Evolutionary conservation across 2,888 invertebrate species (phyloP), one percentile per base, ranked within the genome.

Genomic region (Lepidochrysops patricia): DNA sequence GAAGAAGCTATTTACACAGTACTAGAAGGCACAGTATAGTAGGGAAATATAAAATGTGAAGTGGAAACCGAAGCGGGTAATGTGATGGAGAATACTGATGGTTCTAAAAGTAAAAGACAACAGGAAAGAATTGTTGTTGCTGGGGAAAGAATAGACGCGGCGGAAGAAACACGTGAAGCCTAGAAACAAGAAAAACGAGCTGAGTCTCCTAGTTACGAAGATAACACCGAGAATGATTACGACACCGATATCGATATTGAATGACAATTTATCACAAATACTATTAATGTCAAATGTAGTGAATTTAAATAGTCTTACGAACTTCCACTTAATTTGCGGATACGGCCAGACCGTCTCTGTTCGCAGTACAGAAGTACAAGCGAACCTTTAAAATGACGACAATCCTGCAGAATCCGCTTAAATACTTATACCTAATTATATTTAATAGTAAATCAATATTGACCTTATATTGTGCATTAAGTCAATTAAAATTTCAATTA

Each of bases 21-120:
- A 79, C 80, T 85, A 86, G 87, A 88, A 87, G 88, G 86, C 87
- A 88, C 86, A 83, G 82, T 84, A 43, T 43, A 81, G 81, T 83
- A 76, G 79, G 73, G 70, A 75, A 79, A 77, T 69, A 61, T 61
- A 65, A 61, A 61, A 72, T 67, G 68, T 68, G 71, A 73, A 66
- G 35, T 57, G 58, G 54, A 62, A 62, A 60, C 48, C 12, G 29
- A 19, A 50, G n/a, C 19, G 25, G 26, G 32, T 25, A n/a, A 25
- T 49, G 49, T 26, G 19, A 34, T 26, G 12, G 25, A 58, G 12
- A 35, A 27, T 23, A 13, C n/a, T 23, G 32, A 19, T 4, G 5
- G 37, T 29, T 25, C 23, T 23, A 13, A 32, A 3, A n/a, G 32
- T 49, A 13, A 12, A n/a, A 26, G 12, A 6, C n/a, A n/a, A n/a